Evolutionary conservation across 2,888 invertebrate species (phyloP), one percentile per base, ranked within the genome.

Genomic region (Thysanoteuthis rhombus): DNA sequence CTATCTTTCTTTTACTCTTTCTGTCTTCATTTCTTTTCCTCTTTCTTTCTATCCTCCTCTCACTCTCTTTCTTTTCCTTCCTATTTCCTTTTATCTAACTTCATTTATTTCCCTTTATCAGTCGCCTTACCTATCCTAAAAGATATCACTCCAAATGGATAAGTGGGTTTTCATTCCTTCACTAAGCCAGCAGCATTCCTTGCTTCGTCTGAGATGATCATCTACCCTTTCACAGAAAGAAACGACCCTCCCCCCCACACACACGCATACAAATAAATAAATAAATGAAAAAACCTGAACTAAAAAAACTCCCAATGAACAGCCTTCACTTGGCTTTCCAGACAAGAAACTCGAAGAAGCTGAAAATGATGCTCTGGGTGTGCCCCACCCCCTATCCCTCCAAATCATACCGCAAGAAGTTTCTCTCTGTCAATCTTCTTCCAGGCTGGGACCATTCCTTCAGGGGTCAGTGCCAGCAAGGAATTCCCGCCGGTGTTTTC

Each of bases 401-500:
- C 52, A 25, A 25, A 1, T 25, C 52, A 52, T 0, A 75, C 75
- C 75, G n/a, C 75, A n/a, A 75, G 75, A 75, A n/a, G 75, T 75
- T n/a, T 12, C 36, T 19, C n/a, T 75, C 75, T 75, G n/a, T 75
- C n/a, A 75, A 75, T 75, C 75, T 75, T 75, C 75, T 75, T 75
- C 75, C 75, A 75, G 75, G 75, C 75, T 75, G 75, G 75, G 75
- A 75, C n/a, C 75, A 75, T 75, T 75, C 75, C 75, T 75, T 75
- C 75, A 75, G 75, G 75, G 75, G 75, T 75, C 75, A 75, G 75
- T 75, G 75, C 75, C 36, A 75, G 75, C 75, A 75, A n/a, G 75
- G 75, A 75, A 75, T 75, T 75, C 75, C 75, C 36, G 75, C 36
- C 75, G 75, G 75, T 75, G 75, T 75, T 36, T 36, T 75, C 75